Evolutionary conservation across 2,888 invertebrate genomes (phyloP).

Genomic region (Artemia sinica): DNA sequence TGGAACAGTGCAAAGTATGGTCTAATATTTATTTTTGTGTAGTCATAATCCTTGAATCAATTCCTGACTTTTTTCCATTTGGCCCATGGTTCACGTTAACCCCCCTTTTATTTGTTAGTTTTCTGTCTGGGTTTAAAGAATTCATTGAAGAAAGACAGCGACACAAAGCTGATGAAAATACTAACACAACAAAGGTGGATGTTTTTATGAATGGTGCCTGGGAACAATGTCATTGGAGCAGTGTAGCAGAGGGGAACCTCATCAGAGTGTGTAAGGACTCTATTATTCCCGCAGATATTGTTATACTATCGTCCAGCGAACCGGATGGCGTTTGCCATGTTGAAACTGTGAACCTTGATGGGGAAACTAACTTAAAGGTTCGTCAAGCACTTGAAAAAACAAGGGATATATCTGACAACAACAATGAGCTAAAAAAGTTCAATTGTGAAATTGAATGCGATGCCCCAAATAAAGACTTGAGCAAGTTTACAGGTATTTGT

Average conservation of each 20-base stretch:
- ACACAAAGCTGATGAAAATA: slow-evolving; percentile 51
- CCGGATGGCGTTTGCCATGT: slow-evolving; percentile 51
- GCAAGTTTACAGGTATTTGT: slow-evolving; percentile 88
- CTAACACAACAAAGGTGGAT: slow-evolving; percentile 49
- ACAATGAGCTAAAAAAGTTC: slow-evolving; percentile 65
- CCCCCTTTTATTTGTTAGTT: slow-evolving; percentile 57
- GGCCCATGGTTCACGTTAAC: no score
- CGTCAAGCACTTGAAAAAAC: slow-evolving; percentile 88
- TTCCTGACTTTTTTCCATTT: no score
- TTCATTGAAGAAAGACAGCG: slow-evolving; percentile 67
- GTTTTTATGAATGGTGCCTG: slow-evolving; percentile 45
- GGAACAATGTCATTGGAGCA: slow-evolving; percentile 40
- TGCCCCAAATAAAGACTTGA: slow-evolving; percentile 90
- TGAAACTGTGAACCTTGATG: slow-evolving; percentile 68
- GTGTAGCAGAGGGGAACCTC: slow-evolving; percentile 57
- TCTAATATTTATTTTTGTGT: no score
- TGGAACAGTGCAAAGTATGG: no score
- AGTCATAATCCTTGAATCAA: no score
- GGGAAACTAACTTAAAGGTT: slow-evolving; percentile 60
- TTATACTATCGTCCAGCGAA: slow-evolving; percentile 51
- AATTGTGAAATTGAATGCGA: slow-evolving; percentile 94
- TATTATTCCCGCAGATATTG: slow-evolving; percentile 62
- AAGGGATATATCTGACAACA: slow-evolving; percentile 76
- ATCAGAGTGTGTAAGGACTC: slow-evolving; percentile 50
- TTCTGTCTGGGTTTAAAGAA: slow-evolving; percentile 58